Base-by-base conservation (phyloP, 2,888 invertebrate species). In the Drosophila setosimentum region DNA sequence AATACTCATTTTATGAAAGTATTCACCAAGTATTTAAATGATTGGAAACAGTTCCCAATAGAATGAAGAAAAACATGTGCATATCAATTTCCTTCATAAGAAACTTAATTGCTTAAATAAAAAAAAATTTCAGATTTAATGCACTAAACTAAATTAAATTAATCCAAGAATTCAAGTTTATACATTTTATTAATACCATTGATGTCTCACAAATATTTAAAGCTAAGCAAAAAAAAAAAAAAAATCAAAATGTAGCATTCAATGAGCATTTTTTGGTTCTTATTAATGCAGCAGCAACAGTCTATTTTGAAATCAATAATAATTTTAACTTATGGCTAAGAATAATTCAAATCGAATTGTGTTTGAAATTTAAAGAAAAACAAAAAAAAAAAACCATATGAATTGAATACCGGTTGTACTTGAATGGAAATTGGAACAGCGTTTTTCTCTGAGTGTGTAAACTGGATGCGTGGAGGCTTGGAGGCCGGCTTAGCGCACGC, bases 401-500 rank as follows among this genome's bases (percentile, higher is more conserved):
- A 49, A 27, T 27, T 49, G 27, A 49, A 18, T 49, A 27, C 49
- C 49, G 27, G 27, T 49, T 27, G 27, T 27, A 27, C 27, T 27
- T 18, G 49, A 49, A 49, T 53, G 32, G 32, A 27, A 21, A 37
- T 27, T 37, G 49, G 37, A 49, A 49, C 27, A 27, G 18, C 10
- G 27, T 27, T 49, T 55, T 55, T 55, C 37, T 37, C 33, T 13
- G 11, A 57, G 57, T 40, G 40, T 57, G 29, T 4, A n/a, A 35
- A 35, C 21, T 27, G 50, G 32, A 35, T 16, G 42, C 33, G 40
- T 45, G 63, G 21, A 59, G 42, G 62, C 58, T 62, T 30, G 35
- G 45, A 37, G 37, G 48, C 67, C 61, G 76, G 62, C 53, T 59
- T 33, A n/a, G 33, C 50, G 50, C 45, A 55, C 40, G 45, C 35